These are phyloP conservation scores for Apistogramma diplotaenia DNA, from an alignment of 2,113 vertebrate species.

Conservation along the genomic window DNA sequence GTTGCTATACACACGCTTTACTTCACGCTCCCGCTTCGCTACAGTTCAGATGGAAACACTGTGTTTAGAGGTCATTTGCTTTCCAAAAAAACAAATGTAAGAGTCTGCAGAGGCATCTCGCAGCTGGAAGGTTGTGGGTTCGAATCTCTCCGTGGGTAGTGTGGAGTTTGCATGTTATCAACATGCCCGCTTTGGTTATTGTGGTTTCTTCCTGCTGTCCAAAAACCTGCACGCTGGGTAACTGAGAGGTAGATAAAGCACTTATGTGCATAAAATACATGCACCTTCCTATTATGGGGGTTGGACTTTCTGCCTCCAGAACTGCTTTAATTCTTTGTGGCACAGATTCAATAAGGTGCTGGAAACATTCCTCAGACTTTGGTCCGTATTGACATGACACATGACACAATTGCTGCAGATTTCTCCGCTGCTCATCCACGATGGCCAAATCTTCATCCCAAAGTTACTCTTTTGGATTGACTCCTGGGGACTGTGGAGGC, in stretches of 20 bases:
- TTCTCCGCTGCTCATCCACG: no score
- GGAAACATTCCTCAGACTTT: no score
- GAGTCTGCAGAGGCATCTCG: background rate
- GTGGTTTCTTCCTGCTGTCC: background rate
- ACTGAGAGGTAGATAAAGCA: background rate
- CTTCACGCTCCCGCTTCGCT: background rate
- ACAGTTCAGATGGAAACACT: background rate
- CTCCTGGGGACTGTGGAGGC: no score
- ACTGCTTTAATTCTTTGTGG: background rate
- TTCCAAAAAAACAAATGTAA: background rate
- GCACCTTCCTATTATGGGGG: background rate
- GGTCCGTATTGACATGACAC: no score
- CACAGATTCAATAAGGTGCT: background rate
- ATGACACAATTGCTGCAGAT: no score
- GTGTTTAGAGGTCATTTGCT: background rate
- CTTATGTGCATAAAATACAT: background rate
- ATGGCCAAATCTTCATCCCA: no score
- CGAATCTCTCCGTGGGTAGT: background rate
- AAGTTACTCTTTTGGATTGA: no score
- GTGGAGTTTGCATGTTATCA: background rate
- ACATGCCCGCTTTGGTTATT: background rate
- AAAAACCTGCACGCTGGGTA: background rate
- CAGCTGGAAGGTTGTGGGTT: background rate
- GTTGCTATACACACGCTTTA: background rate
- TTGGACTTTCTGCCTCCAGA: background rate